phyloP scores from a whole-genome alignment of 2,888 invertebrate genomes.

The Teinopalpus imperialis region DNA sequence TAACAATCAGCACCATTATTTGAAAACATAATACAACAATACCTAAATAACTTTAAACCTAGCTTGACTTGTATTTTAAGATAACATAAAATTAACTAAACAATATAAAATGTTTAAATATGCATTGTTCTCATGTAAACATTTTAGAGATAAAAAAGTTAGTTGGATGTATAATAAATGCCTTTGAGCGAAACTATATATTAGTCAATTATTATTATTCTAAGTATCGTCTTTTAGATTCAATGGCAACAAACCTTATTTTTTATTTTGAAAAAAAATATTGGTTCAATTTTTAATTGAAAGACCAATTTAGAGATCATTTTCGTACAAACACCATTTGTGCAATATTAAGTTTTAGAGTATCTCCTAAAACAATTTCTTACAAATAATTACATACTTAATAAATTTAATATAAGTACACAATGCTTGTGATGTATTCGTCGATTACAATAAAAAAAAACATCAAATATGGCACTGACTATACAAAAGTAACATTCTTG shows the following conservation, averaged over 20 bases:
- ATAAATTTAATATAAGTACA: constrained; percentile 18
- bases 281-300: constrained; percentile 1
- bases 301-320: constrained; percentile 7
- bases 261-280: too few species aligned
- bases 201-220: background rate
- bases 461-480: constrained; percentile 24
- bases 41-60: constrained; percentile 21
- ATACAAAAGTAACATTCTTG: background rate
- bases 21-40: constrained; percentile 28
- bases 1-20: constrained; percentile 30
- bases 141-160: background rate
- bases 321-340: too few species aligned
- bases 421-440: constrained; percentile 22
- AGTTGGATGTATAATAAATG: constrained; percentile 26
- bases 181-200: constrained; percentile 41
- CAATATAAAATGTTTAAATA: constrained; percentile 22
- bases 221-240: too few species aligned
- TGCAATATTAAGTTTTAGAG: too few species aligned
- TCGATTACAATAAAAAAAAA: constrained; percentile 1
- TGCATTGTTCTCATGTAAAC: background rate
- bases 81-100: constrained; percentile 16
- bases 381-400: too few species aligned
- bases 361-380: background rate
- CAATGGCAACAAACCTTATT: too few species aligned
- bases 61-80: constrained; percentile 10